Evolutionary conservation across 30 jellyfish, hydroid and myxozoan genomes (phyloP).

Genomic region (Pseudorhiza aurosa): DNA sequence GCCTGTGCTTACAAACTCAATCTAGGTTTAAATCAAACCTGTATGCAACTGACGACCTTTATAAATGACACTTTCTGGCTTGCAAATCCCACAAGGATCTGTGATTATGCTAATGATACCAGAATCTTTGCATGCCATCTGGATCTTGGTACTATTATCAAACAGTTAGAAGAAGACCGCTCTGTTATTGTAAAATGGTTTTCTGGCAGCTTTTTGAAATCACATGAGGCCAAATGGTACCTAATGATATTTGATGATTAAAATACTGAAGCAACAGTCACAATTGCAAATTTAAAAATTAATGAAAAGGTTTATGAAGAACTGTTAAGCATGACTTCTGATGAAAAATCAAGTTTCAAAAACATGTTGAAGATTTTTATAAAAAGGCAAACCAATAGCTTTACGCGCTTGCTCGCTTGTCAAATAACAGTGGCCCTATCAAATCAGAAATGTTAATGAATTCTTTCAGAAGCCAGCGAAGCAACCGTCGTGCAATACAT

Average conservation of each 20-base stretch:
- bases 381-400: background rate
- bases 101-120: conserved; percentile 27
- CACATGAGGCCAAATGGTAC: background rate
- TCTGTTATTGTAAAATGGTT: background rate
- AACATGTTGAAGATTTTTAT: background rate
- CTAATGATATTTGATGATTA: background rate
- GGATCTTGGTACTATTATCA: background rate
- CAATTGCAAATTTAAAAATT: background rate
- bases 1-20: too few species aligned
- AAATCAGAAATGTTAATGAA: background rate
- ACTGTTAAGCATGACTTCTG: background rate
- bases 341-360: background rate
- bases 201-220: background rate
- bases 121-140: background rate
- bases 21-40: too few species aligned
- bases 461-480: too few species aligned
- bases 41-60: too few species aligned
- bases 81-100: background rate
- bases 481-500: too few species aligned
- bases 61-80: background rate
- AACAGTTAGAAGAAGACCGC: background rate
- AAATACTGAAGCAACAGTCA: background rate
- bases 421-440: background rate
- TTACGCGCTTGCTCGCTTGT: conserved; percentile 1
- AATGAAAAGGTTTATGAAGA: background rate